Conservation (phyloP, 2,888 invertebrate genomes). For the Periphyllus acericola region DNA sequence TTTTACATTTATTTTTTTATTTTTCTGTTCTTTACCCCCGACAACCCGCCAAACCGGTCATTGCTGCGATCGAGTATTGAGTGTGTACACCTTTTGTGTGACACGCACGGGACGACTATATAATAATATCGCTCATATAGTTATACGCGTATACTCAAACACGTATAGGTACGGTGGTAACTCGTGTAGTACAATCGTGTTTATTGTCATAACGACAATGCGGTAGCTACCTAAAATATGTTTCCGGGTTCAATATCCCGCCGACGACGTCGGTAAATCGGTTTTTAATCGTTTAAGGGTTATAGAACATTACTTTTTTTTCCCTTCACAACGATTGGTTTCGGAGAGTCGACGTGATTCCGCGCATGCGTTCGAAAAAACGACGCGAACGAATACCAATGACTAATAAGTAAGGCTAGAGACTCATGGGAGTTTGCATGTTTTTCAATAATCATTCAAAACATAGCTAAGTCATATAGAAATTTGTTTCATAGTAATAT, state of each 20-base stretch:
- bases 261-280: conserved; percentile 20
- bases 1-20: conserved; percentile 3
- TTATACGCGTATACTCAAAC: too few relatives aligned
- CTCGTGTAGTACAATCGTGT: conserved; percentile 38
- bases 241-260: conserved; percentile 55
- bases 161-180: not conserved
- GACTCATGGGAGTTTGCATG: too few relatives aligned
- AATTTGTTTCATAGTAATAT: too few relatives aligned
- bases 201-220: conserved; percentile 53
- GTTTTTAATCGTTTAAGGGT: conserved; percentile 52
- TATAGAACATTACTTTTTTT: not conserved
- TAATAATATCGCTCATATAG: not conserved
- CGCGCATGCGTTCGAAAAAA: not conserved
- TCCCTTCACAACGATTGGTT: too few relatives aligned
- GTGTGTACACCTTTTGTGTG: not conserved
- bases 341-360: not conserved
- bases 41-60: conserved; percentile 44
- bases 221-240: not conserved
- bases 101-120: not conserved
- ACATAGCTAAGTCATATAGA: too few relatives aligned
- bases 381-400: not conserved
- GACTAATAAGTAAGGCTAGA: too few relatives aligned
- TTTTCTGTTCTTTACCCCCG: not conserved
- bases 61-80: conserved; percentile 19
- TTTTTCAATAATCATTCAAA: too few relatives aligned